A percentile compares a stretch with the other conserved stretches of the same genome.
Conservation (phyloP, 2,113 vertebrate genomes). For the Corythaixoides concolor region DNA sequence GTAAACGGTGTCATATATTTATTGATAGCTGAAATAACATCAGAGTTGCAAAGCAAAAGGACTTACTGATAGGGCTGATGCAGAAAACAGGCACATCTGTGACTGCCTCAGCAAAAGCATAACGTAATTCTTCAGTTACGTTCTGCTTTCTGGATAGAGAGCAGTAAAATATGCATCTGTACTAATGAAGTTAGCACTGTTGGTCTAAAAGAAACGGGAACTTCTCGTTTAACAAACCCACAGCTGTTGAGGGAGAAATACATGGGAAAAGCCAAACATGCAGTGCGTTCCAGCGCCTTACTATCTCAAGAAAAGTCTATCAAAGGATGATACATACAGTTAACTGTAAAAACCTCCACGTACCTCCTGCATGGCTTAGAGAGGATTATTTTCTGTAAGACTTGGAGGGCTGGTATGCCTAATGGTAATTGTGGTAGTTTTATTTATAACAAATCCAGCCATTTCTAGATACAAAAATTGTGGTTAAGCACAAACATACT, state of each 20-base stretch:
- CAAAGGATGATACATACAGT: not conserved
- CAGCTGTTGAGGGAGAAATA: not conserved
- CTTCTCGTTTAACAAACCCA: not conserved
- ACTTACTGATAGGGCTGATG: not conserved
- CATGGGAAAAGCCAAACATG: not conserved
- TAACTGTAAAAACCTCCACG: not conserved
- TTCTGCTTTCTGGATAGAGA: not conserved
- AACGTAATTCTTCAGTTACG: not conserved
- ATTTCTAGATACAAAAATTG: not conserved
- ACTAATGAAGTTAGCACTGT: not conserved
- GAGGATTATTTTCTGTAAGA: not conserved
- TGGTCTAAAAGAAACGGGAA: not conserved
- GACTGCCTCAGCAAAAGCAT: not conserved
- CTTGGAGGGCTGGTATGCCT: not conserved
- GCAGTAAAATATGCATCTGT: not conserved
- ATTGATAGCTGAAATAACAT: not conserved
- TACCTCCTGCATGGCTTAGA: not conserved
- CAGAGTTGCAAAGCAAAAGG: not conserved
- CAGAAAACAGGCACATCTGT: not conserved
- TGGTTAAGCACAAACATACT: not conserved
- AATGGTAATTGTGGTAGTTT: not conserved
- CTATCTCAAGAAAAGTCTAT: not conserved
- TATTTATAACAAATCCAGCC: not conserved
- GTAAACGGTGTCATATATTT: not conserved
- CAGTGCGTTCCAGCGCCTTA: not conserved